Percentiles rank a stretch among this genome's conserved stretches.
Evolutionary conservation across 2,113 vertebrate species (phyloP).

Genomic region (human): GRCh38 chr18:58189501-58190000

Average conservation of each 20-base stretch:
- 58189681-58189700: background rate
- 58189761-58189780: fast-evolving
- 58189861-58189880: background rate
- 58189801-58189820: fast-evolving
- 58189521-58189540: background rate
- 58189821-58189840: background rate
- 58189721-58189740: background rate
- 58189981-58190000: background rate
- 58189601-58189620: background rate
- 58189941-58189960: background rate
- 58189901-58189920: background rate
- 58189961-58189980: background rate
- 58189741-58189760: fast-evolving
- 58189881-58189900: background rate
- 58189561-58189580: background rate
- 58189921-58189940: background rate
- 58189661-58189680: background rate
- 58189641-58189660: background rate
- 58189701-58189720: background rate
- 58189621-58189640: background rate
- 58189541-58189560: background rate
- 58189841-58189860: background rate
- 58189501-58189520: background rate
- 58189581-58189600: background rate
- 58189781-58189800: background rate